Percentiles rank a stretch among this genome's conserved stretches.
Evolutionary conservation across 2,113 vertebrate genomes (phyloP).

Genomic region (Spermophilus dauricus): DNA sequence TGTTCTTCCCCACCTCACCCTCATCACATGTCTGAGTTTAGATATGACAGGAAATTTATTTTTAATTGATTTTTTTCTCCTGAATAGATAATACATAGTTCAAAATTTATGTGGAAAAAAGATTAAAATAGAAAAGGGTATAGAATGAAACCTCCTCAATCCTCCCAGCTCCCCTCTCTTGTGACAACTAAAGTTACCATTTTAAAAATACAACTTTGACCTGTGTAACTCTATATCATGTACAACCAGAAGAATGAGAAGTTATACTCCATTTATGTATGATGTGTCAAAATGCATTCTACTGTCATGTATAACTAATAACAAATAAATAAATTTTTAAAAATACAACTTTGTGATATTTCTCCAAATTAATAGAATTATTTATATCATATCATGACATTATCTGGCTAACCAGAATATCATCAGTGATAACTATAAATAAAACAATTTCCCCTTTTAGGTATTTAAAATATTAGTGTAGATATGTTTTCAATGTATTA

Average conservation of each 20-base stretch:
- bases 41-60: neutral
- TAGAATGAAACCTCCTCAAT: neutral
- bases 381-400: neutral
- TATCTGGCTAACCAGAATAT: neutral
- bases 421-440: neutral
- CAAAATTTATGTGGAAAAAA: slow-evolving; percentile 27
- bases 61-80: neutral
- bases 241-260: too few relatives aligned
- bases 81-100: neutral
- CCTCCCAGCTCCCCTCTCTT: neutral
- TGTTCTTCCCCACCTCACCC: neutral
- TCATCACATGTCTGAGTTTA: neutral
- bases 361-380: neutral
- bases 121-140: neutral
- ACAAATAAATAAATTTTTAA: neutral
- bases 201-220: slow-evolving; percentile 10
- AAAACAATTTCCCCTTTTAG: neutral
- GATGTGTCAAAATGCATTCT: too few relatives aligned
- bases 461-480: neutral
- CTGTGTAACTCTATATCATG: too few relatives aligned
- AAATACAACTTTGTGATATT: neutral
- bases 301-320: too few relatives aligned
- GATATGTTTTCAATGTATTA: neutral
- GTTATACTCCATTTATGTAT: too few relatives aligned
- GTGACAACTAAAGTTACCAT: neutral